Percentiles rank a stretch among this genome's conserved stretches.
These are phyloP conservation scores for Urocitellus parryii DNA, from an alignment of 2,113 vertebrate genomes.

Conservation along the genomic window DNA sequence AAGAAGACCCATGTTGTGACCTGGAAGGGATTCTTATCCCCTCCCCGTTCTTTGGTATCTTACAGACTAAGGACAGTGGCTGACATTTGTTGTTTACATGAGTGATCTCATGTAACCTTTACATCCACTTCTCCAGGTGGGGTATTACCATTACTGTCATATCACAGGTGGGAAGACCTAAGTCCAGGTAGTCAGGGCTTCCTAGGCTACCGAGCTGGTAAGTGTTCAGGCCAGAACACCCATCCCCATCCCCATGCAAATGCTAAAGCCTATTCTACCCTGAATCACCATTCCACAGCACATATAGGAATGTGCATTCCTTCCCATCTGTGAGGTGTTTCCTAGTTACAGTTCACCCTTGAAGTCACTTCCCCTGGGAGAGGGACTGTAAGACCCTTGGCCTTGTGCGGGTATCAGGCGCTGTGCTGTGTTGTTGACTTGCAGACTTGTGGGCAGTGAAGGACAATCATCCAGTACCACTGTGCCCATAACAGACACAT, in stretches of 20 bases:
- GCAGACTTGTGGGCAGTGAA: background rate
- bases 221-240: background rate
- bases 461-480: background rate
- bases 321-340: background rate
- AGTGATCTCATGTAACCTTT: background rate
- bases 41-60: too few relatives aligned
- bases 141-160: background rate
- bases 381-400: background rate
- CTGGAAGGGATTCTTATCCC: too few relatives aligned
- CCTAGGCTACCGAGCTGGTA: background rate
- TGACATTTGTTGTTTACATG: too few relatives aligned
- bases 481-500: background rate
- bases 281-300: background rate
- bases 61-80: too few relatives aligned
- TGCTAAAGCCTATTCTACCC: background rate
- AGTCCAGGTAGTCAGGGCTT: background rate
- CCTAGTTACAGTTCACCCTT: background rate
- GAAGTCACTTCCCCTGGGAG: background rate
- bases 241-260: too few relatives aligned
- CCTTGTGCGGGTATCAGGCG: background rate
- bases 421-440: background rate
- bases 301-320: background rate
- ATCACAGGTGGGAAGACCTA: background rate
- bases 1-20: too few relatives aligned
- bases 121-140: background rate